Percentiles rank a stretch among this genome's conserved stretches.
phyloP scores from a whole-genome alignment of 1,140 invertebrate genomes.

The Cecropterus lyciades region DNA sequence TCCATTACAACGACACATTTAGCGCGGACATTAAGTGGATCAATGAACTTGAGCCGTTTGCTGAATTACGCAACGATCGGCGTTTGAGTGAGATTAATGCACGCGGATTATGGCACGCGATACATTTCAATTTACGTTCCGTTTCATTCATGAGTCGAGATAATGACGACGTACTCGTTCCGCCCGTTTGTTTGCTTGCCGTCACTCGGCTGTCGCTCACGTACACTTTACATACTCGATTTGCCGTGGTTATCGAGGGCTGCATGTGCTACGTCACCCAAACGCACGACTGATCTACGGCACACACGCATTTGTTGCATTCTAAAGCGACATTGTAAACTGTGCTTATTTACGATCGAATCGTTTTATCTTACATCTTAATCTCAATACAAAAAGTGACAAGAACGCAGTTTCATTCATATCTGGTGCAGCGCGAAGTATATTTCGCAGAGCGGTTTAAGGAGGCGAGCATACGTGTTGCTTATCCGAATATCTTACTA shows the following conservation, averaged over 20 bases:
- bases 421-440: background rate
- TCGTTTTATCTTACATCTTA: too few relatives aligned
- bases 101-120: conserved; percentile 82
- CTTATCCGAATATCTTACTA: conserved; percentile 67
- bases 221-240: conserved; percentile 49
- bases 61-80: conserved; percentile 77
- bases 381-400: background rate
- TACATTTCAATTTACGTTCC: conserved; percentile 82
- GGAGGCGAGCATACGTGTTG: conserved; percentile 49
- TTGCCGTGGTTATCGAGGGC: conserved; percentile 31
- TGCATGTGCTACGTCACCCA: conserved; percentile 18
- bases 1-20: conserved; percentile 79
- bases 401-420: background rate
- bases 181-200: conserved; percentile 68
- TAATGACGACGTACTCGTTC: conserved; percentile 76
- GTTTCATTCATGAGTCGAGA: conserved; percentile 81
- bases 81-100: conserved; percentile 83
- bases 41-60: conserved; percentile 82
- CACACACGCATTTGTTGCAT: conserved; percentile 6
- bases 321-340: conserved; percentile 15
- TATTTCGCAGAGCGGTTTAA: conserved; percentile 29
- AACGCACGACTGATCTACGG: conserved; percentile 8
- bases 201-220: conserved; percentile 47
- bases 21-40: conserved; percentile 79
- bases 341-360: too few relatives aligned